phyloP scores from a whole-genome alignment of 2,888 invertebrate genomes.

The Drosophila limbata region DNA sequence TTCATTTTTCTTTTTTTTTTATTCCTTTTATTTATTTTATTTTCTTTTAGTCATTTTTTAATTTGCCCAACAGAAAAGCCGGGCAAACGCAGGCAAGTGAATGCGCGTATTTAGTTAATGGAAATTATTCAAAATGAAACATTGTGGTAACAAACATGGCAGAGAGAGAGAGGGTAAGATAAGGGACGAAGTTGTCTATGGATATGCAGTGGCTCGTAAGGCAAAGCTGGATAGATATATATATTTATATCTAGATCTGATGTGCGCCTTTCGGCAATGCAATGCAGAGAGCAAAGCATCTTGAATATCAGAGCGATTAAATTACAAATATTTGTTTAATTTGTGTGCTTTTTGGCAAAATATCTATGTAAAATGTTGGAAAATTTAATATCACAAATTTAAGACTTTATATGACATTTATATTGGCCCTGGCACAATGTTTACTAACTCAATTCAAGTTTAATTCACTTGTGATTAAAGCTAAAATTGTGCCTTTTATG shows the following conservation, averaged over 20 bases:
- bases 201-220: conserved; percentile 12
- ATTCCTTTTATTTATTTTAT: conserved; percentile 1
- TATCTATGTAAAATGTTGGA: neutral
- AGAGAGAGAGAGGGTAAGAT: neutral
- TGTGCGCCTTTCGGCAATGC: conserved; percentile 21
- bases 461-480: conserved; percentile 41
- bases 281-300: neutral
- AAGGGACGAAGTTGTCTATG: neutral
- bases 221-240: neutral
- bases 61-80: conserved; percentile 9
- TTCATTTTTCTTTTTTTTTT: neutral
- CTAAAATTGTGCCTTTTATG: conserved; percentile 28
- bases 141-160: conserved; percentile 29
- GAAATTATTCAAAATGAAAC: conserved; percentile 63
- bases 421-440: conserved; percentile 19
- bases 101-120: conserved; percentile 69
- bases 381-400: neutral
- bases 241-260: conserved; percentile 1
- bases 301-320: conserved; percentile 13
- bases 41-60: conserved; percentile 10
- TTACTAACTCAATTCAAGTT: conserved; percentile 37
- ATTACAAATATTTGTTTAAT: conserved; percentile 19
- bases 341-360: neutral
- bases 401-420: conserved; percentile 6
- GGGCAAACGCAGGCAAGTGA: neutral